A percentile compares a stretch with the other conserved stretches of the same genome.
Conservation (phyloP, 2,797 vertebrate genomes). For the Coregonus suidteri region DNA sequence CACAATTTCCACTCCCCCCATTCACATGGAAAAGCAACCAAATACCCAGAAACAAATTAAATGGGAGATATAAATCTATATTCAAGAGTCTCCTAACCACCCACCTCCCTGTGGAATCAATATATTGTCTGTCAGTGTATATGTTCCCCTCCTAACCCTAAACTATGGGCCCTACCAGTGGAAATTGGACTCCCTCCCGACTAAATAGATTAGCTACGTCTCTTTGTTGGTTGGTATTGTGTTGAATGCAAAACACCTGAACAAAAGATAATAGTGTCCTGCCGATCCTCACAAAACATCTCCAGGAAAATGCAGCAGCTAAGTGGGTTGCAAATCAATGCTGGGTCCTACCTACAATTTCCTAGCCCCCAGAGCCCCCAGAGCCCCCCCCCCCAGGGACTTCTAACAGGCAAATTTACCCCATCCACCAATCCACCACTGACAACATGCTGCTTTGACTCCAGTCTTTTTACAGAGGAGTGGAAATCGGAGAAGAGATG, state of each 20-base stretch:
- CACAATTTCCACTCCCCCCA: conserved; percentile 40
- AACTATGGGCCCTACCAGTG: not conserved
- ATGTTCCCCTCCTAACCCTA: conserved; percentile 14
- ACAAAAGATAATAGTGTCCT: conserved; percentile 57
- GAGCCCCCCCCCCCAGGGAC: too few species aligned
- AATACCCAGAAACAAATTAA: conserved; percentile 35
- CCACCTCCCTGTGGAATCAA: not conserved
- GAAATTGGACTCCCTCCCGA: conserved; percentile 42
- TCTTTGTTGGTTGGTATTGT: conserved; percentile 30
- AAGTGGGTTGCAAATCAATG: conserved; percentile 59
- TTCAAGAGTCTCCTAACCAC: conserved; percentile 22
- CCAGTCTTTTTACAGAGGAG: conserved; percentile 46
- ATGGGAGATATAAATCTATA: conserved; percentile 50
- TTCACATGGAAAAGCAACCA: conserved; percentile 45
- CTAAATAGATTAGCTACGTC: conserved; percentile 21
- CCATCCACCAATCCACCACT: conserved; percentile 45
- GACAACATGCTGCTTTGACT: conserved; percentile 63
- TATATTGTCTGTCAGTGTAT: not conserved
- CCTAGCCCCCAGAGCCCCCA: not conserved
- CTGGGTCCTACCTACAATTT: conserved; percentile 45
- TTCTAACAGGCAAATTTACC: too few species aligned
- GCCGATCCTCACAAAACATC: conserved; percentile 46
- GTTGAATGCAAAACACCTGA: conserved; percentile 55
- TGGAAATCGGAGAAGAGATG: conserved; percentile 19
- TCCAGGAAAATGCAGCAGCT: conserved; percentile 52